phyloP scores from a whole-genome alignment of 30 jellyfish, hydroid and myxozoan genomes.

The Aurelia coerulea region DNA sequence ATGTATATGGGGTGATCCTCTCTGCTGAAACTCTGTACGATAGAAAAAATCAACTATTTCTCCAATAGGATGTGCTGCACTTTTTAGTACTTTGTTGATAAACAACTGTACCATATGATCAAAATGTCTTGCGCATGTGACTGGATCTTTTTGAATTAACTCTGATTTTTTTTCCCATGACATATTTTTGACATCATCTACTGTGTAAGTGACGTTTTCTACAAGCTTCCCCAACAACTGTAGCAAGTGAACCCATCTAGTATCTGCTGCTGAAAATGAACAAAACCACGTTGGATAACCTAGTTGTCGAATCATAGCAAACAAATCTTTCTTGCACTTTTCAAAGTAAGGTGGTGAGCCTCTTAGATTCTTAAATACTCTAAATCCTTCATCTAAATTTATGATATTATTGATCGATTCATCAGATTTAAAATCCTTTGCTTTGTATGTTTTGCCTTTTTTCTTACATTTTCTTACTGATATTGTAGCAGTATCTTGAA shows the following conservation, averaged over 20 bases:
- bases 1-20: too few relatives aligned
- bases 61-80: slow-evolving; percentile 21
- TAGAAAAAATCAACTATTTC: too few relatives aligned
- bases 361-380: slow-evolving; percentile 29
- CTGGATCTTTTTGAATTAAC: slow-evolving; percentile 8
- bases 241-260: slow-evolving; percentile 16
- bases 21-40: too few relatives aligned
- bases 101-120: slow-evolving; percentile 22
- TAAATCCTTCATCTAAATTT: slow-evolving; percentile 33
- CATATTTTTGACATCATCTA: background rate
- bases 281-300: slow-evolving; percentile 54
- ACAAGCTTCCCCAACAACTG: background rate
- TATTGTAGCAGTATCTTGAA: slow-evolving; percentile 34
- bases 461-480: slow-evolving; percentile 36
- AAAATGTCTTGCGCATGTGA: background rate
- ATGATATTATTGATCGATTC: slow-evolving; percentile 1
- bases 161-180: slow-evolving; percentile 39
- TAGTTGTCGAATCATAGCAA: slow-evolving; percentile 54
- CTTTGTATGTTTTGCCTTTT: slow-evolving; percentile 14
- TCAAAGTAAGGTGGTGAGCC: slow-evolving; percentile 52
- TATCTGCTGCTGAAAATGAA: slow-evolving; percentile 60
- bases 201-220: background rate
- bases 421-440: background rate
- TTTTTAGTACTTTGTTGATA: slow-evolving; percentile 9
- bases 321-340: slow-evolving; percentile 33